Base-by-base conservation (phyloP, 2,113 vertebrate genomes). In the Engystomops pustulosus region DNA sequence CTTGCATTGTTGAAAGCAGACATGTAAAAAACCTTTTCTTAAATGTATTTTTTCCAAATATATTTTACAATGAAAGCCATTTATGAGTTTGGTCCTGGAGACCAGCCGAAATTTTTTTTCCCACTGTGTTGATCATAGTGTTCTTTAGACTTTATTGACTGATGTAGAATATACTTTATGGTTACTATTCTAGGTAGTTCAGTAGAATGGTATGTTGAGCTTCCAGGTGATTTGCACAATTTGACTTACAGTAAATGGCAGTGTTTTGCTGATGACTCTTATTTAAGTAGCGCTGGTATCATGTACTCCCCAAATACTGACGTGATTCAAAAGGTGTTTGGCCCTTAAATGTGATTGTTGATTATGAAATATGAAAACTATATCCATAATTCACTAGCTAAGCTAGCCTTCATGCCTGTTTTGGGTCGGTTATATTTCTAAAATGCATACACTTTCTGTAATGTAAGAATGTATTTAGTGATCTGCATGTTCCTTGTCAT, bases 51-150 rank as follows among this genome's bases (percentile, higher is more conserved):
- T 62, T 62, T 6, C 14, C 27, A 14, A 36, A 34, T 15, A 20
- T 20, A 30, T 5, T 18, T 6, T 7, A 1, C 18, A 36, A 36
- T 36, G 1, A 20, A 67, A 7, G 62, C 9, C 36, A 23, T 15
- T 11, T 23, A 6, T 17, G 18, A 32, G 18, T 7, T 68, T 78
- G 45, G 62, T 84, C 45, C 74, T 14, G 72, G 74, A 55, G 72
- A 84, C 47, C 60, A 41, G 14, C 12, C 6, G 9, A n/a, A 0
- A 18, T 0, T 17, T 11, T 41, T 23, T 36, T 65, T 30, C 1
- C 53, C 34, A 78, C 58, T 78, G 58, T 84, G 60, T 84, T 84
- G 72, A 84, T 17, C 82, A 84, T 84, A 68, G 72, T 55, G 51
- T 77, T 14, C 34, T 14, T 36, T 34, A 23, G 8, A 23, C 10